Base-by-base conservation (phyloP, 2,113 vertebrate genomes). In the Gnathonemus longibarbis region DNA sequence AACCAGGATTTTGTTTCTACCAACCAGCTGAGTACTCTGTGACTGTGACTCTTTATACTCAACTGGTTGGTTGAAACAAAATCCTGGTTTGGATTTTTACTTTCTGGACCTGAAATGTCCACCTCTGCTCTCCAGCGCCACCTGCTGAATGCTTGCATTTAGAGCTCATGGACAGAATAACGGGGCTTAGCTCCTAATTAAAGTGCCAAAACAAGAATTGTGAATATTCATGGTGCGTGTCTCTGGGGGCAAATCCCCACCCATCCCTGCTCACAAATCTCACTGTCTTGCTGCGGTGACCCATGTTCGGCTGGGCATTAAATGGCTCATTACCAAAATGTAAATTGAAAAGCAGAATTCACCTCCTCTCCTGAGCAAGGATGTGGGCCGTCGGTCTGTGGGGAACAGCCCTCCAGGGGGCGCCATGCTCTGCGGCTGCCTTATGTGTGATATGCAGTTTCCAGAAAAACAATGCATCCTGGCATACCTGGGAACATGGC, bases 281-380 rank as follows among this genome's bases (percentile, higher is more conserved):
- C 31, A 27, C n/a, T 88, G 39, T 39, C 88, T 56, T 45, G 66
- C 90, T 92, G 93, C 92, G 93, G 93, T 95, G 93, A 94, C 95
- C 92, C 91, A 92, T 95, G 93, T 93, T 93, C 92, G 91, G 84
- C 93, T 93, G 93, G 94, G 93, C 93, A 94, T 94, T 77, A 95
- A 96, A 94, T 95, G 94, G 94, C 92, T 93, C 91, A 94, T 92
- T 91, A 92, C 92, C 94, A 93, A 92, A 93, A 93, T 94, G 94
- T 95, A 93, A 94, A 93, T 91, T 90, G 93, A 93, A 94, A 92
- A 90, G 24, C 48, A 31, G 13, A 24, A 48, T 88, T 87, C 56
- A 88, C 87, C 80, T 35, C 83, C 48, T 74, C 66, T 77, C 39
- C 46, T 87, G 52, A 84, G 19, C 70, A 86, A 53, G 90, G 66